These are phyloP conservation scores for Lepidothrix coronata DNA, from an alignment of 2,113 vertebrate species.

Conservation along the genomic window DNA sequence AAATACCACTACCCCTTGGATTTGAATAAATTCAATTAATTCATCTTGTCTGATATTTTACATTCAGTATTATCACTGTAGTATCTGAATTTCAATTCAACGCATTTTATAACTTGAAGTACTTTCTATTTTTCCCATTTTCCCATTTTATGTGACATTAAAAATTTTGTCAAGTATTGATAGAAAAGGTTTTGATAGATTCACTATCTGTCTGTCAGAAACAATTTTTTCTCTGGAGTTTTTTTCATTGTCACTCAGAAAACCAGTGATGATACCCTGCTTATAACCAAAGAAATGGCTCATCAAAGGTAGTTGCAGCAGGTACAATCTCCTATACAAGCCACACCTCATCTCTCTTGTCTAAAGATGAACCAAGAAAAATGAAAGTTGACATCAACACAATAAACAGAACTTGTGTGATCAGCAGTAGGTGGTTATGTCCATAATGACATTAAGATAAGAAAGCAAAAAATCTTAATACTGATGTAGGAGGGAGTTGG, in stretches of 20 bases:
- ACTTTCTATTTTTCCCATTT: background rate
- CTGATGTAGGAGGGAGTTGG: background rate
- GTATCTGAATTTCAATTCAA: background rate
- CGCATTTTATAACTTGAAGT: background rate
- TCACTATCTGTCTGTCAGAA: background rate
- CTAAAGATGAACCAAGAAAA: background rate
- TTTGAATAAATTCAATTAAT: background rate
- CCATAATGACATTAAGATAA: background rate
- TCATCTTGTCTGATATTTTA: background rate
- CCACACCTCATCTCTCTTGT: background rate
- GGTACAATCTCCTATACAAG: background rate
- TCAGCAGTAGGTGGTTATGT: background rate
- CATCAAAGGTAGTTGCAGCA: background rate
- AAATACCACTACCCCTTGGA: background rate
- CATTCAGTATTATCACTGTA: background rate
- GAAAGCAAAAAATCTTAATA: background rate
- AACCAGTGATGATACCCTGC: background rate
- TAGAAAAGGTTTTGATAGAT: background rate
- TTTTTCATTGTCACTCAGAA: background rate
- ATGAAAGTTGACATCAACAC: background rate
- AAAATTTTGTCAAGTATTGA: background rate
- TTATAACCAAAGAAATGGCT: background rate
- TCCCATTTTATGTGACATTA: background rate
- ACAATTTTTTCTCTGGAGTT: background rate
- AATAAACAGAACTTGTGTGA: background rate